Evolutionary conservation across 2,888 invertebrate genomes (phyloP), one percentile per base, ranked within the genome.

Genomic region (Theretra japonica): DNA sequence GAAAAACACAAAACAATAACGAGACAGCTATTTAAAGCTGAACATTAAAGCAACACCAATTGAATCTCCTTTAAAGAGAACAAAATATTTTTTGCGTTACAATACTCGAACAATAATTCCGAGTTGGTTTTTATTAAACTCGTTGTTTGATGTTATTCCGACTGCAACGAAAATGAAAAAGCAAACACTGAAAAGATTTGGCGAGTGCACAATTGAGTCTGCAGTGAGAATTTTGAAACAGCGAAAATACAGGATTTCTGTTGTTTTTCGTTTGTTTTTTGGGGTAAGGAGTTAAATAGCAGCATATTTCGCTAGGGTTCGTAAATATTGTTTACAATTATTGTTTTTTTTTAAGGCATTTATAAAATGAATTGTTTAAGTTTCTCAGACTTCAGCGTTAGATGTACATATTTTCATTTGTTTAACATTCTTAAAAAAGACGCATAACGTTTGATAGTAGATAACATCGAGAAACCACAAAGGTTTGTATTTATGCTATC

Each of bases 161-260:
- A 65, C 65, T 65, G 65, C 65, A 65, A 48, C 65, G 65, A 23
- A 65, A 65, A 48, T 65, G 65, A 65, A 65, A 65, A 65, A 65
- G 17, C 21, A 65, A 65, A 65, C 41, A 23, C 65, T 23, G 65
- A 48, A 65, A 65, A 65, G 65, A 65, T 65, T 65, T 65, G 65
- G 65, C 65, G 65, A 48, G 48, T 48, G 23, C 48, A 65, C 65
- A 65, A 65, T 65, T 65, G 65, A 65, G 65, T 65, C 48, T 48
- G 23, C 65, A 41, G 41, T 48, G 65, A 65, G 65, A 65, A 65
- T 65, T 65, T 48, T 41, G 41, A 65, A 53, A 65, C 65, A 48
- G 41, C 48, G 17, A 41, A 65, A 65, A 48, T 65, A 65, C 65
- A 65, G 53, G 53, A 17, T 48, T 65, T 21, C 23, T 23, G 41